Conservation (phyloP, 2,797 vertebrate species). For the Hippopotamyrus pictus region DNA sequence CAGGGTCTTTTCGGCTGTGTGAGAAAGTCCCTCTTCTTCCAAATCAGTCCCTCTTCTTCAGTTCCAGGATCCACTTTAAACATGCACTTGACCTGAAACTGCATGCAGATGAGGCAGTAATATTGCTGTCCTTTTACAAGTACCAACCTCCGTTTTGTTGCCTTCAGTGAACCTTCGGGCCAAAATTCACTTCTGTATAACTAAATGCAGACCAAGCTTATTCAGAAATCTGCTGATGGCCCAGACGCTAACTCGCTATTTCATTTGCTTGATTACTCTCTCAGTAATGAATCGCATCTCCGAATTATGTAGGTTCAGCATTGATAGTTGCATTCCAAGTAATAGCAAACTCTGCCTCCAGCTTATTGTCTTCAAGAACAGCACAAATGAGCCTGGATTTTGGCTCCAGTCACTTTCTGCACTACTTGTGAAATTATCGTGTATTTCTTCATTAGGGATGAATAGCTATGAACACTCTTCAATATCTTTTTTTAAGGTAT, state of each 20-base stretch:
- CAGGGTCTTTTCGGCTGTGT: constrained; percentile 44
- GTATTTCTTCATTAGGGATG: constrained; percentile 41
- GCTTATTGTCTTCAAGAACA: constrained; percentile 42
- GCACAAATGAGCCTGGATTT: constrained; percentile 40
- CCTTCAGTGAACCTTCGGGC: constrained; percentile 51
- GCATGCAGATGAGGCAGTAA: constrained; percentile 43
- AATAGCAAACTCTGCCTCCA: constrained; percentile 56
- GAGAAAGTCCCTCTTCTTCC: constrained; percentile 46
- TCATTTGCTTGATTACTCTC: constrained; percentile 48
- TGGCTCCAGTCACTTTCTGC: constrained; percentile 43
- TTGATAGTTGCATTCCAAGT: constrained; percentile 55
- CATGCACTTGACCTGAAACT: constrained; percentile 42
- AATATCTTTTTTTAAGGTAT: constrained; percentile 43
- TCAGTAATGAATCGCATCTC: constrained; percentile 47
- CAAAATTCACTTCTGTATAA: constrained; percentile 55
- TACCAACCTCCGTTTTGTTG: constrained; percentile 52
- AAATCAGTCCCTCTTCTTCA: constrained; percentile 48
- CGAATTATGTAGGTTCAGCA: constrained; percentile 48
- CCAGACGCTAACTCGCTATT: constrained; percentile 47
- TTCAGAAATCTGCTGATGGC: constrained; percentile 51
- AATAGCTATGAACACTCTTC: constrained; percentile 42
- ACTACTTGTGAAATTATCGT: constrained; percentile 45
- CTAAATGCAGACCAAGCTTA: constrained; percentile 45
- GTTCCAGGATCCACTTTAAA: constrained; percentile 63
- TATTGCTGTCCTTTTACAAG: constrained; percentile 49